Percentiles rank a stretch among this genome's conserved stretches.
phyloP scores from a whole-genome alignment of 2,888 invertebrate genomes.

The Phrixothrix hirtus region DNA sequence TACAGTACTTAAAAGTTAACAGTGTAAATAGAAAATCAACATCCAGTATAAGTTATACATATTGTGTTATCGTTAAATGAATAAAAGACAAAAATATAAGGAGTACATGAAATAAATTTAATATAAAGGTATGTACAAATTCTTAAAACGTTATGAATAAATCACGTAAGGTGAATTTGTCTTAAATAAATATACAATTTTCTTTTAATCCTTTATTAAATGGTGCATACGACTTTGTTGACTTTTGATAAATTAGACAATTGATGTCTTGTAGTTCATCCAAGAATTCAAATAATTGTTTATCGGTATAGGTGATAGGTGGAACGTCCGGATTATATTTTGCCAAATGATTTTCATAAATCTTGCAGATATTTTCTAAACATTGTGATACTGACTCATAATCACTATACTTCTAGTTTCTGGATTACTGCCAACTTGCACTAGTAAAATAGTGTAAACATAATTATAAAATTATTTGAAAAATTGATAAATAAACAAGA shows the following conservation, averaged over 20 bases:
- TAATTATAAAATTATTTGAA: background rate
- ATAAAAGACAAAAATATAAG: no score
- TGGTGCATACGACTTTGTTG: slow-evolving; percentile 1
- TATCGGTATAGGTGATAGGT: background rate
- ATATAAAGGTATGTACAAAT: no score
- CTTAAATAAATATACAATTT: background rate
- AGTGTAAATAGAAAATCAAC: no score
- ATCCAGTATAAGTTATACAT: no score
- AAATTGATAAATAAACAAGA: background rate
- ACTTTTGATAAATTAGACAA: slow-evolving; percentile 1
- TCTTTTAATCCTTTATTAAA: slow-evolving; percentile 1
- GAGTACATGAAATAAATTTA: no score
- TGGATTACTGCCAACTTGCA: background rate
- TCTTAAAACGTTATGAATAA: no score
- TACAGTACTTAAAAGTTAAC: no score
- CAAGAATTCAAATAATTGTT: slow-evolving; percentile 1
- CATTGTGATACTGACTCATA: background rate
- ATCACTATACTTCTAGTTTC: background rate
- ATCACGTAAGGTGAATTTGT: background rate
- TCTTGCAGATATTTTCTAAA: background rate
- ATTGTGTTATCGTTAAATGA: no score
- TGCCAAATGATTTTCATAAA: background rate
- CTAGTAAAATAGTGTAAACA: background rate
- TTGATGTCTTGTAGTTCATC: background rate
- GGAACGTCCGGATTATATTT: background rate